These are phyloP conservation scores for Eucidaris tribuloides DNA, from an alignment of 35 echinoderm and acorn worm genomes.

Conservation along the genomic window DNA sequence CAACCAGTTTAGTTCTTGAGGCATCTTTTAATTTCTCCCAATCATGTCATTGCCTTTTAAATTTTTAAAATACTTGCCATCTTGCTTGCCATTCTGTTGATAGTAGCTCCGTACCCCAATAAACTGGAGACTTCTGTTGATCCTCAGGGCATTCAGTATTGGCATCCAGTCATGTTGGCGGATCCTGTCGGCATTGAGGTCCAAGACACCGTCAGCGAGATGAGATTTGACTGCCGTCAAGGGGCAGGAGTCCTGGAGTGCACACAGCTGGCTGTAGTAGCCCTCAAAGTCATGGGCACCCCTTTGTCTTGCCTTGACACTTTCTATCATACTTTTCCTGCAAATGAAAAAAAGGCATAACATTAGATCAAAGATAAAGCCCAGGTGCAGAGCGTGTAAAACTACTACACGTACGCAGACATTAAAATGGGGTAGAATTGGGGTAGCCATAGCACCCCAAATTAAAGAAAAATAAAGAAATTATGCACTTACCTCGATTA, in stretches of 20 bases:
- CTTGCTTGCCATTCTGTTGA: slow-evolving; percentile 28
- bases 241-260: slow-evolving; percentile 85
- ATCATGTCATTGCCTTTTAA: too few relatives aligned
- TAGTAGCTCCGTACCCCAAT: slow-evolving; percentile 78
- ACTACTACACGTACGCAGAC: too few relatives aligned
- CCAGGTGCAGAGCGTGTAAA: too few relatives aligned
- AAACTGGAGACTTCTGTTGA: slow-evolving; percentile 81
- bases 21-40: too few relatives aligned
- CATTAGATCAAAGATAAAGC: too few relatives aligned
- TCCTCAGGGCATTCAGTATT: slow-evolving; percentile 80
- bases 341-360: too few relatives aligned
- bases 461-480: too few relatives aligned
- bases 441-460: too few relatives aligned
- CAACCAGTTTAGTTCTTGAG: too few relatives aligned
- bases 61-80: too few relatives aligned
- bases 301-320: slow-evolving; percentile 60
- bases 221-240: slow-evolving; percentile 82
- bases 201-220: slow-evolving; percentile 71
- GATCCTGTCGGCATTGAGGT: slow-evolving; percentile 92
- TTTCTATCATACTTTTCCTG: slow-evolving; percentile 76
- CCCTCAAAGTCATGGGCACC: slow-evolving; percentile 79
- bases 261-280: slow-evolving; percentile 91
- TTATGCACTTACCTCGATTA: too few relatives aligned
- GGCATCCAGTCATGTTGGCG: slow-evolving; percentile 87
- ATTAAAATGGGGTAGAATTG: too few relatives aligned